Percentiles rank a stretch among this genome's conserved stretches.
Evolutionary conservation across 2,797 vertebrate species (phyloP).

Genomic region (Anisognathus igniventris): DNA sequence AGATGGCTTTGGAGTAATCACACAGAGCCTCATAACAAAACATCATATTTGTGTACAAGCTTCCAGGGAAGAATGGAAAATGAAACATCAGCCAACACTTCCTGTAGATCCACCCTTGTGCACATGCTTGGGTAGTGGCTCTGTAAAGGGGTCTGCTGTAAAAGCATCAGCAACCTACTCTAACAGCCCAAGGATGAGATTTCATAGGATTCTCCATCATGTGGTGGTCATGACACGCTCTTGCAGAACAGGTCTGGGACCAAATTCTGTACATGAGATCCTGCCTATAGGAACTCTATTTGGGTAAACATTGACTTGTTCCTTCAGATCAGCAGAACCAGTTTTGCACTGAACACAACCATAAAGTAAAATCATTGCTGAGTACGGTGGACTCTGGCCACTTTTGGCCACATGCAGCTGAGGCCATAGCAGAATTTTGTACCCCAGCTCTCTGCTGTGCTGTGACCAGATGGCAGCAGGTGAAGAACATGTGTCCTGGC

Average conservation of each 20-base stretch:
- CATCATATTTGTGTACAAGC: not conserved
- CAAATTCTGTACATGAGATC: not conserved
- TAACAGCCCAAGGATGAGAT: not conserved
- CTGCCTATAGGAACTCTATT: not conserved
- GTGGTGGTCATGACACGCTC: rapidly evolving
- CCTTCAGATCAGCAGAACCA: not conserved
- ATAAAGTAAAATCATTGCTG: not conserved
- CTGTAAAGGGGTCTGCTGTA: not conserved
- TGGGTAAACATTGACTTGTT: not conserved
- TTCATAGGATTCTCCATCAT: not conserved
- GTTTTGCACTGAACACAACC: not conserved
- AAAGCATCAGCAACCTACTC: not conserved
- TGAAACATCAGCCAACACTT: not conserved
- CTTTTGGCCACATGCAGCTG: not conserved
- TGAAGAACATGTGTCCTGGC: not conserved
- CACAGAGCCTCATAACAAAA: not conserved
- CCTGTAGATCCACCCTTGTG: not conserved
- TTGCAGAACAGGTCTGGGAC: not conserved
- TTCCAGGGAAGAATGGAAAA: not conserved
- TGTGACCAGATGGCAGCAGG: not conserved
- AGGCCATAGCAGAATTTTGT: not conserved
- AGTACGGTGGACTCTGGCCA: not conserved
- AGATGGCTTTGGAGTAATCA: not conserved
- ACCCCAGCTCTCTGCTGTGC: not conserved
- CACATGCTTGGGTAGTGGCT: not conserved